These are phyloP conservation scores for Phyllostomus hastatus DNA, from an alignment of 2,113 vertebrate species.

Conservation along the genomic window DNA sequence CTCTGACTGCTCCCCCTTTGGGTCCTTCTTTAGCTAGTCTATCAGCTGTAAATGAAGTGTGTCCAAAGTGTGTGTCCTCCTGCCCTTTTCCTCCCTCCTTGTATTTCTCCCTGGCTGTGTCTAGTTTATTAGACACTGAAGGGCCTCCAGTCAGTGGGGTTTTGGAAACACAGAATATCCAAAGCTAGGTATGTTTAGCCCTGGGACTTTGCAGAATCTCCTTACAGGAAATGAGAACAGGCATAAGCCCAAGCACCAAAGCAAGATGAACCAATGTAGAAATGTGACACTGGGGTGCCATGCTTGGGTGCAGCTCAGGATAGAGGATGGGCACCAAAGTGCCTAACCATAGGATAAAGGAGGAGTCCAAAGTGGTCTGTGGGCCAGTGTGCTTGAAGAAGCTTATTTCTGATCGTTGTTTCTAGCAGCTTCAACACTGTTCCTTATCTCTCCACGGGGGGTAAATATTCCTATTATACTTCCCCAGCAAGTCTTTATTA, in stretches of 20 bases:
- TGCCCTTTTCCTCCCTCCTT: neutral
- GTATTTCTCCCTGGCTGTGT: neutral
- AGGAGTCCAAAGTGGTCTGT: neutral
- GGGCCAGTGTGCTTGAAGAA: neutral
- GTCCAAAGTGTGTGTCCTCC: neutral
- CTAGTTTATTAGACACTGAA: neutral
- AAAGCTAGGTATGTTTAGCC: neutral
- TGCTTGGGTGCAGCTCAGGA: neutral
- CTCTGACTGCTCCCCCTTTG: neutral
- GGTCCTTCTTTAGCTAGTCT: neutral
- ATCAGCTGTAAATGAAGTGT: neutral
- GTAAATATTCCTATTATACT: neutral
- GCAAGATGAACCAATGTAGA: neutral
- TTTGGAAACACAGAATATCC: neutral
- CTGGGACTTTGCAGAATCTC: neutral
- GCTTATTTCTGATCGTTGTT: neutral
- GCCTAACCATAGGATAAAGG: neutral
- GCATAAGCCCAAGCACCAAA: neutral
- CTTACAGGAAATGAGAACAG: neutral
- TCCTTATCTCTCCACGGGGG: neutral
- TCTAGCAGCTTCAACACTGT: neutral
- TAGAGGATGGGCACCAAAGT: neutral
- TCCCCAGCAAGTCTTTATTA: neutral
- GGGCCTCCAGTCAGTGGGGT: neutral
- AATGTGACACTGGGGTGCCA: neutral